Percentiles rank a stretch among this genome's conserved stretches.
phyloP scores from a whole-genome alignment of 2,113 vertebrate genomes.

The Rhea americana region DNA sequence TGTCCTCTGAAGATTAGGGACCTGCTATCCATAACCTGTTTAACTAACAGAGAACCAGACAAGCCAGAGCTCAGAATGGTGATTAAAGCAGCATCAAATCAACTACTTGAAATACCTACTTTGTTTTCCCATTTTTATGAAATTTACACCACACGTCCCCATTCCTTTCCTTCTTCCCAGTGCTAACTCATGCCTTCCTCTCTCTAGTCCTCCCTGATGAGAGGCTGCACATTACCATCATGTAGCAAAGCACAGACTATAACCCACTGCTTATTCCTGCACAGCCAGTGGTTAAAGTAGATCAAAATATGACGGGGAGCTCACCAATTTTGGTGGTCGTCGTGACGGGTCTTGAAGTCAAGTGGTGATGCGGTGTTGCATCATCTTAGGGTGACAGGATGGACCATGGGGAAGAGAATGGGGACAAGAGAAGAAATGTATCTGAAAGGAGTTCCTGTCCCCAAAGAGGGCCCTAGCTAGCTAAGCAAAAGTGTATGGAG shows the following conservation, averaged over 20 bases:
- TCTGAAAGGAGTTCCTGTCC: conserved; percentile 72
- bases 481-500: conserved; percentile 35
- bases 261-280: conserved; percentile 41
- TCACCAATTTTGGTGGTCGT: conserved; percentile 77
- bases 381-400: conserved; percentile 76
- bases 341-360: conserved; percentile 73
- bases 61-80: not conserved
- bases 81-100: conserved; percentile 34
- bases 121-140: not conserved
- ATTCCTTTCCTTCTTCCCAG: not conserved
- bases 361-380: conserved; percentile 78
- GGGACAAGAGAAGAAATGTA: conserved; percentile 76
- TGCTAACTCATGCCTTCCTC: conserved; percentile 32
- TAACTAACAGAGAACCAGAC: conserved; percentile 25
- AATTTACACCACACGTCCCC: not conserved
- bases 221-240: not conserved
- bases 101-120: not conserved
- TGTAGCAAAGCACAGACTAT: not conserved
- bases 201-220: conserved; percentile 28
- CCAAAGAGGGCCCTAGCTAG: conserved; percentile 55
- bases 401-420: conserved; percentile 70
- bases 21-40: conserved; percentile 12
- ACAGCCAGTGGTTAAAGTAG: conserved; percentile 60
- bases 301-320: conserved; percentile 64
- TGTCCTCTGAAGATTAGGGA: conserved; percentile 9